phyloP scores from a whole-genome alignment of 2,888 invertebrate genomes.

The Callyntrura guangdongensis region DNA sequence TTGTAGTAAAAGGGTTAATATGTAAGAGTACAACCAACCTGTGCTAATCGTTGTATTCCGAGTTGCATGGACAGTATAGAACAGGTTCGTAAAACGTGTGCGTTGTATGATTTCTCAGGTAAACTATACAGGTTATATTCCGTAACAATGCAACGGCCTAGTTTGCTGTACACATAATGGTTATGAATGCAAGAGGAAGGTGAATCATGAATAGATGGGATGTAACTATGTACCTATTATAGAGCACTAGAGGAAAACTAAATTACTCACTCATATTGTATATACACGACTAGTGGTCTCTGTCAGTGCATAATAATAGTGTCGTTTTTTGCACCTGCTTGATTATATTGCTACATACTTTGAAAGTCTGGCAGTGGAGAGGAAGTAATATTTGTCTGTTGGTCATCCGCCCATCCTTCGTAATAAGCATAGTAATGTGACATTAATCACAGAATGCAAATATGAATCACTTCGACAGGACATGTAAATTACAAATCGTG shows the following conservation, averaged over 20 bases:
- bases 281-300: background rate
- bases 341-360: background rate
- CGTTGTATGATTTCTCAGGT: conserved; percentile 5
- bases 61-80: background rate
- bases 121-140: background rate
- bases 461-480: background rate
- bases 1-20: conserved; percentile 1
- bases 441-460: conserved; percentile 3
- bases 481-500: too few relatives aligned
- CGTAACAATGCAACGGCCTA: background rate
- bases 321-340: conserved; percentile 24
- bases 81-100: background rate
- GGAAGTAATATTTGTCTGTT: conserved; percentile 71
- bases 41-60: background rate
- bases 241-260: background rate
- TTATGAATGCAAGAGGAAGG: background rate
- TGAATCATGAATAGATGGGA: background rate
- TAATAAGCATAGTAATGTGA: background rate
- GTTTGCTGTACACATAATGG: background rate
- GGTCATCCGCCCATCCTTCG: conserved; percentile 74
- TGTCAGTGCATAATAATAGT: background rate
- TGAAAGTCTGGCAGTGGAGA: background rate
- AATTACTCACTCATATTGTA: background rate
- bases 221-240: background rate
- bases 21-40: background rate